Evolutionary conservation across 2,888 invertebrate genomes (phyloP), one percentile per base, ranked within the genome.

Genomic region (Stegana nigrithorax): DNA sequence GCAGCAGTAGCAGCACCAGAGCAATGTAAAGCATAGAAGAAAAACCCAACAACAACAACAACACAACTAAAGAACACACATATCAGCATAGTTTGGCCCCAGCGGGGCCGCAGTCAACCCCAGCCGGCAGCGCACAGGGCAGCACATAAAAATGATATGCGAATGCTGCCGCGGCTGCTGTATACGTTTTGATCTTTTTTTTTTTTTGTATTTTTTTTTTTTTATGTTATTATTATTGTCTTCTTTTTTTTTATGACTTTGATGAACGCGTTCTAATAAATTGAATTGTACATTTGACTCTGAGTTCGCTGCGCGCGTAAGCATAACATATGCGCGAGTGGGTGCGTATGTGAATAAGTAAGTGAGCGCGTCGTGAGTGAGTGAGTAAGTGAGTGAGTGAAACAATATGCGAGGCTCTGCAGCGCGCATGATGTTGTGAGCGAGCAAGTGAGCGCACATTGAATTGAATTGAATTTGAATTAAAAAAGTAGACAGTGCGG

Each of bases 201-300:
- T 36, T 36, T 10, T 36, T 36, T 10, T 36, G 36, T 36, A 36
- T 36, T 36, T 36, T n/a, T n/a, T n/a, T n/a, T n/a, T n/a, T n/a
- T 10, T 36, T 36, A 36, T n/a, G 36, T 44, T 14, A 19, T 8
- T 14, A 17, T 19, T 14, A 44, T 44, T 14, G 8, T 44, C 7
- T 10, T 1, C 17, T 7, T 17, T 14, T 17, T 17, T 4, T 14
- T n/a, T 45, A 62, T 67, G 75, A 73, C 71, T 72, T 65, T 74
- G 73, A 66, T 69, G 71, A 80, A 64, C 68, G 73, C 80, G 75
- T 69, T 79, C 78, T 75, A 79, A 78, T 79, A 79, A 78, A 81
- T 78, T 78, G 67, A 79, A 79, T 81, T 78, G 81, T 72, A 79
- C 80, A 72, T 78, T 77, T 78, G 80, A 79, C 77, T 73, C 69